phyloP scores from a whole-genome alignment of 1,140 invertebrate species.

The Riptortus pedestris region DNA sequence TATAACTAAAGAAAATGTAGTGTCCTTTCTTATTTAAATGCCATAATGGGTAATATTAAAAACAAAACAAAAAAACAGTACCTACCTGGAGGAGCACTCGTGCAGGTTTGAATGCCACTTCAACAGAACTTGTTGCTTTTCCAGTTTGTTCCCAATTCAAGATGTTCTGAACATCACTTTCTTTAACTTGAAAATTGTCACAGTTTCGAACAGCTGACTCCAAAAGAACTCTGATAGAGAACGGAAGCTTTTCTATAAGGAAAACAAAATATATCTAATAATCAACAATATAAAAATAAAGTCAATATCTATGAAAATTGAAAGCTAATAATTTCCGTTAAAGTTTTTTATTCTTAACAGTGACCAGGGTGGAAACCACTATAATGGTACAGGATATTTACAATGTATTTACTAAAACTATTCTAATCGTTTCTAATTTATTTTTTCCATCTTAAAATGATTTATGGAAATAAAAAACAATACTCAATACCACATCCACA shows the following conservation, averaged over 20 bases:
- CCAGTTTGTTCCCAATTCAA: conserved; percentile 82
- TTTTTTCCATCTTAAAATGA: too few relatives aligned
- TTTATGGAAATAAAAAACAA: too few relatives aligned
- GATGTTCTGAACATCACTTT: conserved; percentile 81
- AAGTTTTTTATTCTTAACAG: too few relatives aligned
- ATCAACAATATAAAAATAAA: conserved; percentile 6
- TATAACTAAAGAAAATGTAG: too few relatives aligned
- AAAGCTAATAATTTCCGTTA: too few relatives aligned
- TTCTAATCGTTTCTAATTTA: too few relatives aligned
- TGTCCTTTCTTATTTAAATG: too few relatives aligned
- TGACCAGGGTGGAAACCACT: too few relatives aligned
- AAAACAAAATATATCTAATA: conserved; percentile 15
- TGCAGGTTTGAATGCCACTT: conserved; percentile 91
- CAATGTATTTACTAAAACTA: too few relatives aligned
- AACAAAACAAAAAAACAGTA: neutral
- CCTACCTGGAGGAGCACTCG: conserved; percentile 82
- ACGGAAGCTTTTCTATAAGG: conserved; percentile 69
- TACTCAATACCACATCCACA: too few relatives aligned
- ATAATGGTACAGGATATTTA: too few relatives aligned
- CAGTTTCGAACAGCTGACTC: conserved; percentile 94
- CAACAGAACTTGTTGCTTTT: conserved; percentile 56
- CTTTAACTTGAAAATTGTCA: conserved; percentile 83
- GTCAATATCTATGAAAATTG: neutral
- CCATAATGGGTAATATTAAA: too few relatives aligned
- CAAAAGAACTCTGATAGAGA: conserved; percentile 82